phyloP scores from a whole-genome alignment of 2,888 invertebrate species.

The Callinectes sapidus region DNA sequence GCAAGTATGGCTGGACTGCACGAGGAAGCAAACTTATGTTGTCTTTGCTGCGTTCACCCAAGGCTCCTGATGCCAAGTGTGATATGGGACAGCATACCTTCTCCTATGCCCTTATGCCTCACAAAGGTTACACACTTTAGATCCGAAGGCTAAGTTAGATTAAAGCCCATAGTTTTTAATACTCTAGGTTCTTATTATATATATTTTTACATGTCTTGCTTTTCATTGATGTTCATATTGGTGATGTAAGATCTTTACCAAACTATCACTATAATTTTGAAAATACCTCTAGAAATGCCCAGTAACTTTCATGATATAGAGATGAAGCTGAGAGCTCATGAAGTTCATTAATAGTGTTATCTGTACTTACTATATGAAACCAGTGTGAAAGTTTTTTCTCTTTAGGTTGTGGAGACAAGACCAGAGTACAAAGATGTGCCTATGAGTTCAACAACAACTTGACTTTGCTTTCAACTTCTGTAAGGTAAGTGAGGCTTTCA shows the following conservation, averaged over 20 bases:
- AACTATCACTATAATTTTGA: background rate
- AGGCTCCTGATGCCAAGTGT: slow-evolving; percentile 77
- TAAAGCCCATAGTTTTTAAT: background rate
- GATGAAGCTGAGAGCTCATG: background rate
- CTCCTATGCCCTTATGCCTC: slow-evolving; percentile 78
- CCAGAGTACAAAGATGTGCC: slow-evolving; percentile 50
- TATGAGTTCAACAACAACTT: slow-evolving; percentile 73
- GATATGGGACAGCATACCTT: slow-evolving; percentile 78
- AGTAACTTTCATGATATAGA: background rate
- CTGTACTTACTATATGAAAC: background rate
- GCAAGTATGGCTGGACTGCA: slow-evolving; percentile 78
- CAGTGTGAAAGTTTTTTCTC: background rate
- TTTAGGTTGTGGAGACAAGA: slow-evolving; percentile 51
- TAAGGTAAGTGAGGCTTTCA: slow-evolving; percentile 10
- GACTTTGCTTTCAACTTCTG: slow-evolving; percentile 62
- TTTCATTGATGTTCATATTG: background rate
- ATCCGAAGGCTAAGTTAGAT: background rate
- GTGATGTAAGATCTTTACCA: background rate
- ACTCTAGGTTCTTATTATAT: too few species aligned
- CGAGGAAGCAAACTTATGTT: slow-evolving; percentile 76
- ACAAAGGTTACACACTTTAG: slow-evolving; percentile 74
- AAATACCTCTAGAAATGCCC: background rate
- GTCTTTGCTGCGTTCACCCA: slow-evolving; percentile 77
- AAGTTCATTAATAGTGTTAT: background rate
- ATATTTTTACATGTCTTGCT: background rate